phyloP scores from a whole-genome alignment of 2,888 invertebrate genomes.

The Dryocosmus kuriphilus region DNA sequence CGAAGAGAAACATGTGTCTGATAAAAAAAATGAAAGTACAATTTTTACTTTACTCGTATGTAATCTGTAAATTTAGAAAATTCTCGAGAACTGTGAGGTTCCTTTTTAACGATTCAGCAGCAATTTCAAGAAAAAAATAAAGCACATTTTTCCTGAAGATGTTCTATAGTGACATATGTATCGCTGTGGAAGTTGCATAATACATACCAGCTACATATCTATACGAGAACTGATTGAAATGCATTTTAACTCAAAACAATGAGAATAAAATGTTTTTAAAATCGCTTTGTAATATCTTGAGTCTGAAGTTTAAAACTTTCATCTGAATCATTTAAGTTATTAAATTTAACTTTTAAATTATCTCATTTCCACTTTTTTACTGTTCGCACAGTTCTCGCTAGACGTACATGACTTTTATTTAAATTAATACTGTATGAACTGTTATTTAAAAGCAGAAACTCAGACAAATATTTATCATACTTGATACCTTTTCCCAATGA shows the following conservation, averaged over 20 bases:
- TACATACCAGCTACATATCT: not conserved
- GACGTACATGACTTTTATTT: constrained; percentile 42
- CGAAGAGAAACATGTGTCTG: not conserved
- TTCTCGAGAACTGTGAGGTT: not conserved
- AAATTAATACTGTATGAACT: constrained; percentile 53
- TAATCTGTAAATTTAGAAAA: constrained; percentile 12
- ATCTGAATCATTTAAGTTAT: not conserved
- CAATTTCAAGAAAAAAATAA: not conserved
- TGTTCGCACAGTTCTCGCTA: constrained; percentile 6
- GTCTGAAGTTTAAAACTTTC: not conserved
- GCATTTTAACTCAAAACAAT: not conserved
- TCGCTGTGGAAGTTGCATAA: not conserved
- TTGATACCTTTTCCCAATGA: constrained; percentile 39
- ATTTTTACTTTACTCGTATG: constrained; percentile 15
- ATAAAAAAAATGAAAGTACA: constrained; percentile 3
- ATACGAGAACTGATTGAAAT: not conserved
- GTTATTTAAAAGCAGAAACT: constrained; percentile 43
- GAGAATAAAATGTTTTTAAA: not conserved
- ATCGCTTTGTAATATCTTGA: not conserved
- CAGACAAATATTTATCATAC: constrained; percentile 33
- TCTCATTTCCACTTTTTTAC: not conserved
- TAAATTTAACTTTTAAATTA: not conserved
- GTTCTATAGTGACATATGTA: constrained; percentile 3
- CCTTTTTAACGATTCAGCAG: not conserved
- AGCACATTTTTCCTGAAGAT: not conserved